These are phyloP conservation scores for Sebastes steindachneri DNA, from an alignment of 2,797 vertebrate species.

Conservation along the genomic window DNA sequence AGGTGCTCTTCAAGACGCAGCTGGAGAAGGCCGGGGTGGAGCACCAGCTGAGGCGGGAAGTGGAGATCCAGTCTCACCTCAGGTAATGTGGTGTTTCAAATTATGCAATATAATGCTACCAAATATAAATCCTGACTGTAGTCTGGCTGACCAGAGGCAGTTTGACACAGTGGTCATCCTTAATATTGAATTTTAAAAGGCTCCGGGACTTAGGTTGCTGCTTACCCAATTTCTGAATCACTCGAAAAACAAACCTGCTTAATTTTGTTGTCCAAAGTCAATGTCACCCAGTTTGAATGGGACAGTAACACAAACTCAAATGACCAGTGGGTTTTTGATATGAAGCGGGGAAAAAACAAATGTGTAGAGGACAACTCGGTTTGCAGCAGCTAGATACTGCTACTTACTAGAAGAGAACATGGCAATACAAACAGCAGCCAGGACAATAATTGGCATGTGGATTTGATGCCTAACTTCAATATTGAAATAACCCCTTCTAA, in stretches of 20 bases:
- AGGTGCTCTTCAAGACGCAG: conserved; percentile 96
- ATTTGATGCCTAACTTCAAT: neutral
- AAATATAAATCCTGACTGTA: neutral
- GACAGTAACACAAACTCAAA: neutral
- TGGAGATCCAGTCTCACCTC: conserved; percentile 99
- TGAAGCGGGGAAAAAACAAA: neutral
- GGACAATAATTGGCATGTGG: neutral
- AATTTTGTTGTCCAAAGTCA: neutral
- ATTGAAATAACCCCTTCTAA: too few species aligned
- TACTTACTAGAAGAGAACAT: neutral
- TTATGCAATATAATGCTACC: neutral
- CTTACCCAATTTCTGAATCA: neutral
- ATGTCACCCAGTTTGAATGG: neutral
- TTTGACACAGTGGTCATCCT: neutral
- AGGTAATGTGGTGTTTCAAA: conserved; percentile 77
- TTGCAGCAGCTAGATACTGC: neutral
- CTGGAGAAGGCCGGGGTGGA: conserved; percentile 96
- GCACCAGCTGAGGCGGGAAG: conserved; percentile 95
- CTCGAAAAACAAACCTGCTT: neutral
- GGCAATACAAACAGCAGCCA: neutral
- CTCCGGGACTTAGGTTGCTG: neutral
- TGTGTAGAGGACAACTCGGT: neutral
- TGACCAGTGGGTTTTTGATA: neutral
- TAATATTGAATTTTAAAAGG: neutral
- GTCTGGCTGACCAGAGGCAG: neutral